A percentile compares a stretch with the other conserved stretches of the same genome.
These are phyloP conservation scores for Protophormia terraenovae DNA, from an alignment of 2,888 invertebrate species.

Conservation along the genomic window DNA sequence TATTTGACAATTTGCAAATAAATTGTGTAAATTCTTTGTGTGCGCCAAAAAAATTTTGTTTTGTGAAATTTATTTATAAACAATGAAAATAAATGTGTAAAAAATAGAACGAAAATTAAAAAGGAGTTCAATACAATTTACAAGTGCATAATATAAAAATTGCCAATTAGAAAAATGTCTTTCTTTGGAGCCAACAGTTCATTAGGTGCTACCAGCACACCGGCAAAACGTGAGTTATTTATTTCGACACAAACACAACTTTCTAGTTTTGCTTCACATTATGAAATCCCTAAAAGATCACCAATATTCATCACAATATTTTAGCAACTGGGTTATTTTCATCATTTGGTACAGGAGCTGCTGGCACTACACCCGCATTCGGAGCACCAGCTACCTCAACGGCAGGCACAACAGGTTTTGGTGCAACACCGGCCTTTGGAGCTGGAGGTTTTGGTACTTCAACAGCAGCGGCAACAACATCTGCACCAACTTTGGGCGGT, in stretches of 20 bases:
- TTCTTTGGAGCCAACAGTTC: constrained; percentile 79
- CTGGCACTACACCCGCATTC: constrained; percentile 61
- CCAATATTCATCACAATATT: constrained; percentile 63
- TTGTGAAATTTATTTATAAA: not conserved
- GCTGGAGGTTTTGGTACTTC: constrained; percentile 73
- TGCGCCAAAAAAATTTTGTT: constrained; percentile 17
- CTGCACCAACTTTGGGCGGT: constrained; percentile 75
- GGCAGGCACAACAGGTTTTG: constrained; percentile 35
- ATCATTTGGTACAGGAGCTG: constrained; percentile 69
- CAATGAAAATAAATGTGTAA: not conserved
- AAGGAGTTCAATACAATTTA: not conserved
- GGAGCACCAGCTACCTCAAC: constrained; percentile 69
- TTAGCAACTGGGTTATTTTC: constrained; percentile 77
- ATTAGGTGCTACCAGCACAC: constrained; percentile 82
- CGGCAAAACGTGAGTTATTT: constrained; percentile 83
- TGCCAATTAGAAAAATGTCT: constrained; percentile 76
- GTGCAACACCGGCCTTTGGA: constrained; percentile 71
- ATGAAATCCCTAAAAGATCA: constrained; percentile 22
- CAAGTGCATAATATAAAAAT: not conserved
- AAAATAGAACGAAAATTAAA: not conserved
- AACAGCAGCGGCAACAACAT: constrained; percentile 69
- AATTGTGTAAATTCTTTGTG: constrained; percentile 25
- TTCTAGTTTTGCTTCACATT: constrained; percentile 39
- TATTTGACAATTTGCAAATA: not conserved
- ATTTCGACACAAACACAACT: not conserved